phyloP scores from a whole-genome alignment of 2,888 invertebrate genomes.

The Conus canariensis region DNA sequence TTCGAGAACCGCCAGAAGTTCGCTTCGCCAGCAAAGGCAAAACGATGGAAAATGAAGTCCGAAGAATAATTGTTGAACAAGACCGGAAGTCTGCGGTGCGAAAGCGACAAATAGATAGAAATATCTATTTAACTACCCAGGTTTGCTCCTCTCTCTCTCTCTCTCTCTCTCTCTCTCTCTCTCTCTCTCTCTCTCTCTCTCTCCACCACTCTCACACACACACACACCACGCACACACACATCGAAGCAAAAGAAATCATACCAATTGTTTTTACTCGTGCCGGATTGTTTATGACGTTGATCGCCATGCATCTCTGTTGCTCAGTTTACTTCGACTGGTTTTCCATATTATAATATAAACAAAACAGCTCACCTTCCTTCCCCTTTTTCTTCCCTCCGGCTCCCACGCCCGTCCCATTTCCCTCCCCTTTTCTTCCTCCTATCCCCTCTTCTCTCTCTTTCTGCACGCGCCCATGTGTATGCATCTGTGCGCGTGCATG shows the following conservation, averaged over 20 bases:
- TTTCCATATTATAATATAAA: neutral
- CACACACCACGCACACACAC: neutral
- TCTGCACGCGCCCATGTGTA: too few species aligned
- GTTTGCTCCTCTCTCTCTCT: neutral
- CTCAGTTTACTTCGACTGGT: neutral
- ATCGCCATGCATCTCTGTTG: too few species aligned
- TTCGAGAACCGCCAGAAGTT: conserved; percentile 17
- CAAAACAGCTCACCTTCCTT: too few species aligned
- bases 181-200: neutral
- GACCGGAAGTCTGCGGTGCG: conserved; percentile 20
- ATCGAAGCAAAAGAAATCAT: neutral
- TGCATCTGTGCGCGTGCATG: too few species aligned
- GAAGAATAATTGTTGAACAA: neutral
- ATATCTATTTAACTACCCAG: conserved; percentile 25
- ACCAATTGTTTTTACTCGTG: too few species aligned
- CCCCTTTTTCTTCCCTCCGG: too few species aligned
- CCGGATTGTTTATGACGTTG: too few species aligned
- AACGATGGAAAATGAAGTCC: conserved; percentile 6
- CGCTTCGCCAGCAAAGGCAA: conserved; percentile 12
- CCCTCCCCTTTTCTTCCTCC: too few species aligned
- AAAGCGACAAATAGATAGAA: conserved; percentile 26
- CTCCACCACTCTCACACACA: neutral
- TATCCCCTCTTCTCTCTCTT: too few species aligned
- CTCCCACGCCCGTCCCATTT: too few species aligned
- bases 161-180: neutral